Percentiles rank a stretch among this genome's conserved stretches.
phyloP scores from a whole-genome alignment of 2,888 invertebrate species.

The Notodonta ziczac region DNA sequence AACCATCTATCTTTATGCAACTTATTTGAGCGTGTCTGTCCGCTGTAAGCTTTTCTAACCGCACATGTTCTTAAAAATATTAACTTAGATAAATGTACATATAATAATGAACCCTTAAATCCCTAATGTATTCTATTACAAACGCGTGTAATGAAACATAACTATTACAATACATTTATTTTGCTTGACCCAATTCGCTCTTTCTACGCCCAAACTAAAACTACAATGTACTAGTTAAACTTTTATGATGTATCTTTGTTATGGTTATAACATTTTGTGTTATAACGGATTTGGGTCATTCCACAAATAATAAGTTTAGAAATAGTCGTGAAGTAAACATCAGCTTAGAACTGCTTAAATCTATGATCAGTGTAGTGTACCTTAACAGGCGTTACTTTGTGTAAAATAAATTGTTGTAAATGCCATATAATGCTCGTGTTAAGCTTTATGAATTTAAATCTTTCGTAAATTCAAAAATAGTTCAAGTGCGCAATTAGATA shows the following conservation, averaged over 20 bases:
- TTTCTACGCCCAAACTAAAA: constrained; percentile 3
- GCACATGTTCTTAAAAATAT: background rate
- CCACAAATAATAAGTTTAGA: background rate
- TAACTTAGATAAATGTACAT: background rate
- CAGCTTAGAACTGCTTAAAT: background rate
- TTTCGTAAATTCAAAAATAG: too few relatives aligned
- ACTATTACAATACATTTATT: background rate
- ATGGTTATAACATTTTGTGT: constrained; percentile 18
- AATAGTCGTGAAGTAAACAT: background rate
- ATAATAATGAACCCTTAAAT: too few relatives aligned
- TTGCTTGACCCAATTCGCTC: constrained; percentile 17
- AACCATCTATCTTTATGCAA: too few relatives aligned
- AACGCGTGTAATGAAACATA: background rate
- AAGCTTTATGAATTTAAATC: too few relatives aligned
- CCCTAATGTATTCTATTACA: too few relatives aligned
- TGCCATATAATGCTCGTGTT: too few relatives aligned
- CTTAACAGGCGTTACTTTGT: too few relatives aligned
- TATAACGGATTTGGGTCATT: constrained; percentile 6
- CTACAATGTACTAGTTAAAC: constrained; percentile 31
- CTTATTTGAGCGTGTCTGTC: too few relatives aligned
- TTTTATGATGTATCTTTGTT: constrained; percentile 20
- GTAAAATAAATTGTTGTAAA: too few relatives aligned
- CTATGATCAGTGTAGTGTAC: too few relatives aligned
- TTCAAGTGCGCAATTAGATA: too few relatives aligned
- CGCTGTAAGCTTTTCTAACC: too few relatives aligned